Conservation (phyloP, 2,113 vertebrate genomes). For the Orientallactaga bullata region DNA sequence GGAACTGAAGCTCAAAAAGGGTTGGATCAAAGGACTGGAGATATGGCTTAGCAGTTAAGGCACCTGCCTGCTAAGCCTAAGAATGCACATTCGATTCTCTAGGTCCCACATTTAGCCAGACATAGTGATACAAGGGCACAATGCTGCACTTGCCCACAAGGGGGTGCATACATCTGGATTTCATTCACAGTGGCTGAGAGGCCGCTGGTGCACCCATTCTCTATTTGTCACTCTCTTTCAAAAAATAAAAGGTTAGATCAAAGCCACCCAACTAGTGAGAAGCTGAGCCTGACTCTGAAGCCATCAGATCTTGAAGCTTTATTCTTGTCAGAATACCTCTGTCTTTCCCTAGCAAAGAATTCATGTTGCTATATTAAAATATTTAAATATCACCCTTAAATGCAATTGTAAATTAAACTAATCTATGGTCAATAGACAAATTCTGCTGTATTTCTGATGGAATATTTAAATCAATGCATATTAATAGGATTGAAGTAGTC, state of each 20-base stretch:
- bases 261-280: neutral
- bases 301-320: neutral
- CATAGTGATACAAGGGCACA: too few relatives aligned
- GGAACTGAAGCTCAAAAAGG: neutral
- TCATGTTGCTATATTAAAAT: neutral
- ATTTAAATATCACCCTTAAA: neutral
- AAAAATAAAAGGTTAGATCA: neutral
- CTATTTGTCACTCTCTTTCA: too few relatives aligned
- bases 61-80: too few relatives aligned
- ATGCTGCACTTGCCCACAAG: too few relatives aligned
- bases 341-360: neutral
- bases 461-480: constrained; percentile 28
- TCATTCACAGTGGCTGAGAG: too few relatives aligned
- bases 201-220: too few relatives aligned
- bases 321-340: neutral
- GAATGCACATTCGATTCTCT: too few relatives aligned
- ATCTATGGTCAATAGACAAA: constrained; percentile 4
- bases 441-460: neutral
- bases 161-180: too few relatives aligned
- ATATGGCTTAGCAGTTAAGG: too few relatives aligned
- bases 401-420: constrained; percentile 34
- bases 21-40: too few relatives aligned
- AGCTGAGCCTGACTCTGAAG: neutral
- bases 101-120: too few relatives aligned
- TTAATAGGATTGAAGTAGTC: neutral